Conservation (phyloP, 1,140 invertebrate genomes). For the Babylonia areolata region DNA sequence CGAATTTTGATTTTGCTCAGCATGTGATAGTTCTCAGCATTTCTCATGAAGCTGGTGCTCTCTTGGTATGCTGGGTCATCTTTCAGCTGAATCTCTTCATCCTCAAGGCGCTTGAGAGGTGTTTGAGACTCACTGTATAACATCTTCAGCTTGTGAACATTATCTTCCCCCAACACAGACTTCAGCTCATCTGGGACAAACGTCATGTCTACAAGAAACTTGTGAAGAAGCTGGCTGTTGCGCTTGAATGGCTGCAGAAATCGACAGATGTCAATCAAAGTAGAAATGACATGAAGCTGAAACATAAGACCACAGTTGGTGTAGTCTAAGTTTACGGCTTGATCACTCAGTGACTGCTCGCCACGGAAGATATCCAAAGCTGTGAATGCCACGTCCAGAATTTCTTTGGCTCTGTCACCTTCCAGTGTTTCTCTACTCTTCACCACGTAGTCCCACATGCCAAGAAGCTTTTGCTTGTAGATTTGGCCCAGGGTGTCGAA, state of each 20-base stretch:
- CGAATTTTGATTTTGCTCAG: conserved; percentile 45
- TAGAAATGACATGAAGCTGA: conserved; percentile 43
- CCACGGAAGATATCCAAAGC: conserved; percentile 48
- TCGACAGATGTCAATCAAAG: conserved; percentile 31
- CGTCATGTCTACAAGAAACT: conserved; percentile 35
- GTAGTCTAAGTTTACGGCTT: conserved; percentile 37
- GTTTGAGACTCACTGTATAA: conserved; percentile 26
- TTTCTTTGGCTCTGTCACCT: conserved; percentile 25
- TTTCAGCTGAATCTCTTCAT: conserved; percentile 47
- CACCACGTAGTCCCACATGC: background rate
- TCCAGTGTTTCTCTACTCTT: conserved; percentile 29
- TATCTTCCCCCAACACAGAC: conserved; percentile 5
- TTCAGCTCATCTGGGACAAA: conserved; percentile 11
- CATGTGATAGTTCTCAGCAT: conserved; percentile 21
- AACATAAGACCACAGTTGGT: conserved; percentile 50
- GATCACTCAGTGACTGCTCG: conserved; percentile 49
- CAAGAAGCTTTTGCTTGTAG: conserved; percentile 43
- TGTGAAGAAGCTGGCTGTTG: conserved; percentile 32
- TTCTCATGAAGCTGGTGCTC: conserved; percentile 8
- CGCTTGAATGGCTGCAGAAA: conserved; percentile 21
- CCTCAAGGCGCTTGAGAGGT: conserved; percentile 45
- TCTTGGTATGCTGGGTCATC: conserved; percentile 29
- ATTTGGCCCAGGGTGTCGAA: conserved; percentile 60
- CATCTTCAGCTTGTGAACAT: conserved; percentile 26
- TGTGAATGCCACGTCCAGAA: conserved; percentile 36